These are phyloP conservation scores for Pseudobourletiella spinata DNA, from an alignment of 1,140 invertebrate genomes.

Conservation along the genomic window DNA sequence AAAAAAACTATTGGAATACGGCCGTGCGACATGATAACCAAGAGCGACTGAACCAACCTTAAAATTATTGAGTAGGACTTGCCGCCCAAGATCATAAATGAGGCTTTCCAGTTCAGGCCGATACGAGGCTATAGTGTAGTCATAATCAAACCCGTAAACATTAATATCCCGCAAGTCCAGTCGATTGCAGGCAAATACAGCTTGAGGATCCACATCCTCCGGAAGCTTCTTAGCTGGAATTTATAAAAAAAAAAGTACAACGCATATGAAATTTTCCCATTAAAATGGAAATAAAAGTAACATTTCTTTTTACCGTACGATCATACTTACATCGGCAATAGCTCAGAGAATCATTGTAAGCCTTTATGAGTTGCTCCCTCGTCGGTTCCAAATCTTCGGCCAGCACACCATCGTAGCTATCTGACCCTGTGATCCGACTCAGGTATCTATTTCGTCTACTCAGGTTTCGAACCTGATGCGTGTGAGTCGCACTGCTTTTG, in stretches of 20 bases:
- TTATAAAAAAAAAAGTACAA: neutral
- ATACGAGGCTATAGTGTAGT: conserved; percentile 95
- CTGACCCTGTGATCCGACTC: neutral
- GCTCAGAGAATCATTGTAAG: conserved; percentile 27
- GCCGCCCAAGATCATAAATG: conserved; percentile 83
- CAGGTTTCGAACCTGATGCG: neutral
- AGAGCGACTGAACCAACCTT: no score
- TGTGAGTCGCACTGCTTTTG: no score
- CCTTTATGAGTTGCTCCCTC: conserved; percentile 22
- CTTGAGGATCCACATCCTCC: conserved; percentile 69
- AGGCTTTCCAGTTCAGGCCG: conserved; percentile 79
- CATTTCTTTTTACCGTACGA: neutral
- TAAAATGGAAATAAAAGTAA: neutral
- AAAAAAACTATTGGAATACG: no score
- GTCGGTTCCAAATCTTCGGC: conserved; percentile 12
- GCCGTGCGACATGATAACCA: no score
- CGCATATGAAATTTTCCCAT: neutral
- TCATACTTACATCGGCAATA: conserved; percentile 30
- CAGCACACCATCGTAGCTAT: neutral
- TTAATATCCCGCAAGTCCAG: conserved; percentile 80
- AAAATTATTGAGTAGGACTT: conserved; percentile 75
- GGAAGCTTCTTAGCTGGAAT: conserved; percentile 72
- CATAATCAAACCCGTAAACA: conserved; percentile 98
- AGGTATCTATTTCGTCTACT: neutral
- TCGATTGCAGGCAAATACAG: conserved; percentile 96